Percentiles rank a stretch among this genome's conserved stretches.
phyloP scores from a whole-genome alignment of 2,113 vertebrate genomes.

The Hydrochoerus hydrochaeris region DNA sequence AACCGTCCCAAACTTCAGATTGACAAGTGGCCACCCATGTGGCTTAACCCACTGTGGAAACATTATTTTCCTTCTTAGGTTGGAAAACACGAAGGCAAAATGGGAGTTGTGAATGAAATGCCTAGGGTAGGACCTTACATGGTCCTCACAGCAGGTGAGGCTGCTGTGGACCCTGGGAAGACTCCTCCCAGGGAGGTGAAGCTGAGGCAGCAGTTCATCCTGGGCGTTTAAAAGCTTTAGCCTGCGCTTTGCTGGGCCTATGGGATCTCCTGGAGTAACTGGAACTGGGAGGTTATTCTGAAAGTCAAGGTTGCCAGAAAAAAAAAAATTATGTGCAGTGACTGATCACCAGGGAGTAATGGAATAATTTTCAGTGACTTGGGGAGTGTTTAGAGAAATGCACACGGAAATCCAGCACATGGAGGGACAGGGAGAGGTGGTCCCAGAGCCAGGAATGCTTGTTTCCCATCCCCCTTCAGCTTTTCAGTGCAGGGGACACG shows the following conservation, averaged over 20 bases:
- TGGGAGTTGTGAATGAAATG: not conserved
- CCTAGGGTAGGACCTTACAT: not conserved
- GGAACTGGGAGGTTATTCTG: not conserved
- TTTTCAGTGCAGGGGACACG: not conserved
- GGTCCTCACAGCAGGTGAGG: not conserved
- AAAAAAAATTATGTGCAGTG: not conserved
- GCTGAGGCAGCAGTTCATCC: not conserved
- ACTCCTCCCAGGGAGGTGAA: not conserved
- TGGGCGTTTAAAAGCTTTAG: not conserved
- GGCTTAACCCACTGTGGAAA: not conserved
- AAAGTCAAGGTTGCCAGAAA: conserved; percentile 14
- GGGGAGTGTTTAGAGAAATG: not conserved
- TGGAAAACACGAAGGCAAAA: not conserved
- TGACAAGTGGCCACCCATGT: not conserved
- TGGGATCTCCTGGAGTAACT: not conserved
- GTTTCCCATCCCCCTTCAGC: not conserved
- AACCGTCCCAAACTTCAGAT: not conserved
- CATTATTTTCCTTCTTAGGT: not conserved
- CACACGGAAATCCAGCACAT: not conserved
- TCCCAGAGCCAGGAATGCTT: not conserved
- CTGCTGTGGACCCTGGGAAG: not conserved
- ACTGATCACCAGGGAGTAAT: not conserved
- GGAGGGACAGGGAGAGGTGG: not conserved
- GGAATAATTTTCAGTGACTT: not conserved
- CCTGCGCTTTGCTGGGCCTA: not conserved